These are phyloP conservation scores for Conus betulinus DNA, from an alignment of 1,140 invertebrate species.

Conservation along the genomic window DNA sequence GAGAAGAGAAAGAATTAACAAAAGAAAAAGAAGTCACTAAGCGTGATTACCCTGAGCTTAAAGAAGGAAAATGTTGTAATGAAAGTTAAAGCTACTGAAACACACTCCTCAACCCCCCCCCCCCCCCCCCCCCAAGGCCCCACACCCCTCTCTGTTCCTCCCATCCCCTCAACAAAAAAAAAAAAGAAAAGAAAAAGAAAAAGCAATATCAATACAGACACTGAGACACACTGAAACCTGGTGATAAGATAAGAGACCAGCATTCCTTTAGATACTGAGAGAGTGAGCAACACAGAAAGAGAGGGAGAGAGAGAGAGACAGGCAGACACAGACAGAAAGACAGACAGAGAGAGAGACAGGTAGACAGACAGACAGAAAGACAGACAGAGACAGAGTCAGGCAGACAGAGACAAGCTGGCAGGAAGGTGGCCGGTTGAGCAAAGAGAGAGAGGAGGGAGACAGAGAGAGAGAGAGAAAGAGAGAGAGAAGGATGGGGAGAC, in stretches of 20 bases:
- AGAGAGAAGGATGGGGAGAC: constrained; percentile 31
- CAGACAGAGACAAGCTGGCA: not conserved
- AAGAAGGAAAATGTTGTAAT: no score
- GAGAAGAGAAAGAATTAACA: not conserved
- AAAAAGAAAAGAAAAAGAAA: not conserved
- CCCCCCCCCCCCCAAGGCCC: no score
- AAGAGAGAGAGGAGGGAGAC: constrained; percentile 29
- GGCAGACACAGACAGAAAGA: constrained; percentile 40
- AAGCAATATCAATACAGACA: not conserved
- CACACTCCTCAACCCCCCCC: no score
- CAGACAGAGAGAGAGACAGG: constrained; percentile 39
- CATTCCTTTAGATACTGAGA: constrained; percentile 25
- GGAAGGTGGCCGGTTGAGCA: no score
- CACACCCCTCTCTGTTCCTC: no score
- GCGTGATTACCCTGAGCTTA: no score
- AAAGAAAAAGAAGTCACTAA: not conserved
- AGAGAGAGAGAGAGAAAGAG: constrained; percentile 39
- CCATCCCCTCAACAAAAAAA: no score
- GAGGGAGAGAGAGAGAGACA: constrained; percentile 38
- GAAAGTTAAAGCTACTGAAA: no score
- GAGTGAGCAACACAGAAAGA: constrained; percentile 36
- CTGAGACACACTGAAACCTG: constrained; percentile 27
- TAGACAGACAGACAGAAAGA: constrained; percentile 41
- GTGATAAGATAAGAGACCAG: constrained; percentile 38
- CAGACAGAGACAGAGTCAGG: not conserved